A percentile compares a stretch with the other conserved stretches of the same genome.
phyloP scores from a whole-genome alignment of 2,888 invertebrate genomes.

The Agrotis segetum region DNA sequence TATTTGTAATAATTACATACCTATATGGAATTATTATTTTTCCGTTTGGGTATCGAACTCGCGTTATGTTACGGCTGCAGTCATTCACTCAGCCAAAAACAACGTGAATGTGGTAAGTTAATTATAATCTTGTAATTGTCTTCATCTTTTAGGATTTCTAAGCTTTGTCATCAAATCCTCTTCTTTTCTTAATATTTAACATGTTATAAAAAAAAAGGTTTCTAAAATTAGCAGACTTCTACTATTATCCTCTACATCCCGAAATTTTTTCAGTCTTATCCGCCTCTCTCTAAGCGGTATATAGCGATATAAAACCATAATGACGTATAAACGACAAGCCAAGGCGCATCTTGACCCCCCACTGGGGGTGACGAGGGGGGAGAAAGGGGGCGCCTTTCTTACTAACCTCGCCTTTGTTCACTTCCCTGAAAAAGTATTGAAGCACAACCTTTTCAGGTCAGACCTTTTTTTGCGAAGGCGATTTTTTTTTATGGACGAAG shows the following conservation, averaged over 20 bases:
- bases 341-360: conserved; percentile 64
- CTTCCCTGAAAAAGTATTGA: conserved; percentile 65
- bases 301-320: conserved; percentile 64
- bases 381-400: conserved; percentile 71
- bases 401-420: conserved; percentile 78
- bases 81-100: too few relatives aligned
- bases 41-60: too few relatives aligned
- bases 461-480: conserved; percentile 41
- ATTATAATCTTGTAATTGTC: too few relatives aligned
- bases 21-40: too few relatives aligned
- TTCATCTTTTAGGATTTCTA: too few relatives aligned
- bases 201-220: background rate
- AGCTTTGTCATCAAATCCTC: too few relatives aligned
- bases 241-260: background rate
- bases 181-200: too few relatives aligned
- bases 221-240: conserved; percentile 22
- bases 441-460: conserved; percentile 63
- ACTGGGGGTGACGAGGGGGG: conserved; percentile 29
- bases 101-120: too few relatives aligned
- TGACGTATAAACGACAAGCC: conserved; percentile 68
- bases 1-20: too few relatives aligned
- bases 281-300: conserved; percentile 50
- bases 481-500: conserved; percentile 37
- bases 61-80: too few relatives aligned
- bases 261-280: conserved; percentile 42